These are phyloP conservation scores for Cephus cinctus DNA, from an alignment of 1,140 invertebrate genomes.

Conservation along the genomic window DNA sequence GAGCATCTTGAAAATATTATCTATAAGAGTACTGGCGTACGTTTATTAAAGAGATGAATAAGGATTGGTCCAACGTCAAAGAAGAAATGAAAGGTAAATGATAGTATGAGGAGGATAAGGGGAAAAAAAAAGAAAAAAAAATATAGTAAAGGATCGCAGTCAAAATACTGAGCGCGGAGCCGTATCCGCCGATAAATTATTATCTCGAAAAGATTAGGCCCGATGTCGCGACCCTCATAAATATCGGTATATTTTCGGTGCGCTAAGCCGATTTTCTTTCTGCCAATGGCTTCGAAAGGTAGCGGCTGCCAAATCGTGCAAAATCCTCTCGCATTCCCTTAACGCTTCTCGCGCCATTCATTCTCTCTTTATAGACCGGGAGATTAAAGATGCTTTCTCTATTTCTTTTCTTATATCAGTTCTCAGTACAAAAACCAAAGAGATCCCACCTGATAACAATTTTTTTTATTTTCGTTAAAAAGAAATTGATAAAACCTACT, in stretches of 20 bases:
- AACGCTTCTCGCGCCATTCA: background rate
- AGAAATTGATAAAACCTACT: too few species aligned
- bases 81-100: too few species aligned
- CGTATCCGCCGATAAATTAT: conserved; percentile 56
- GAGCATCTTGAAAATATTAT: too few species aligned
- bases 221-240: conserved; percentile 56
- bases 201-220: conserved; percentile 55
- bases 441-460: too few species aligned
- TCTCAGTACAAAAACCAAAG: too few species aligned
- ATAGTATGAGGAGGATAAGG: too few species aligned
- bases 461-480: too few species aligned
- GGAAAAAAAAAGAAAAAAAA: too few species aligned
- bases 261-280: conserved; percentile 56
- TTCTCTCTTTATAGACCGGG: conserved; percentile 45
- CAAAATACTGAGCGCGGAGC: conserved; percentile 33
- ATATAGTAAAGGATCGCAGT: too few species aligned
- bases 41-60: too few species aligned
- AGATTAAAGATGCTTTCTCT: conserved; percentile 47
- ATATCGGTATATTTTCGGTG: conserved; percentile 52
- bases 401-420: conserved; percentile 40
- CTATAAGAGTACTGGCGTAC: too few species aligned
- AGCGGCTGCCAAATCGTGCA: conserved; percentile 45
- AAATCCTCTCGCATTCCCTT: conserved; percentile 31
- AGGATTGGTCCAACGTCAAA: too few species aligned
- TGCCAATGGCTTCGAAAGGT: conserved; percentile 48